These are phyloP conservation scores for Phalloptychus januarius DNA, from an alignment of 2,797 vertebrate species.

Conservation along the genomic window DNA sequence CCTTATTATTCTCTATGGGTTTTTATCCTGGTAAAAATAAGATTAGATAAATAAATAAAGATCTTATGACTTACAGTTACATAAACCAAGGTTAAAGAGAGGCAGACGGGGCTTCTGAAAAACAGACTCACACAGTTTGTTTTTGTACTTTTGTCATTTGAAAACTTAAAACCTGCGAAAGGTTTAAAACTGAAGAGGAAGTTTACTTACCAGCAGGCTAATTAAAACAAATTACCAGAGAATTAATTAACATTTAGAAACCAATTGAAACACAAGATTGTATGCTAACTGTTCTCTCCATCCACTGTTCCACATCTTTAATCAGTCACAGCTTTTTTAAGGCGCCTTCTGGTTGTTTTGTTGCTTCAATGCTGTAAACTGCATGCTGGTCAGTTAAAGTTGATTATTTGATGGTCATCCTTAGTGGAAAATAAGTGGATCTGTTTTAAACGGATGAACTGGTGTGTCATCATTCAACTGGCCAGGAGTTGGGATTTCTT, in stretches of 20 bases:
- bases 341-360: neutral
- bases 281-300: neutral
- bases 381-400: neutral
- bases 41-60: no score
- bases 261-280: neutral
- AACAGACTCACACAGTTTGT: neutral
- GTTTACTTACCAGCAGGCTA: neutral
- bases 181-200: no score
- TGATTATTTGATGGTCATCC: neutral
- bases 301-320: neutral
- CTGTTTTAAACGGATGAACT: neutral
- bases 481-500: neutral
- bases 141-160: neutral
- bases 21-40: no score
- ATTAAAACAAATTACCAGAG: neutral
- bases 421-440: neutral
- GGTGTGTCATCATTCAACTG: neutral
- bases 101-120: neutral
- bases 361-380: neutral
- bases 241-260: neutral
- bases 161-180: neutral
- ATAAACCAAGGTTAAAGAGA: neutral
- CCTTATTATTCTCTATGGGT: no score
- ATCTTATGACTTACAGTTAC: neutral
- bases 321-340: neutral